phyloP scores from a whole-genome alignment of 2,888 invertebrate species.

The Craniophora ligustri region DNA sequence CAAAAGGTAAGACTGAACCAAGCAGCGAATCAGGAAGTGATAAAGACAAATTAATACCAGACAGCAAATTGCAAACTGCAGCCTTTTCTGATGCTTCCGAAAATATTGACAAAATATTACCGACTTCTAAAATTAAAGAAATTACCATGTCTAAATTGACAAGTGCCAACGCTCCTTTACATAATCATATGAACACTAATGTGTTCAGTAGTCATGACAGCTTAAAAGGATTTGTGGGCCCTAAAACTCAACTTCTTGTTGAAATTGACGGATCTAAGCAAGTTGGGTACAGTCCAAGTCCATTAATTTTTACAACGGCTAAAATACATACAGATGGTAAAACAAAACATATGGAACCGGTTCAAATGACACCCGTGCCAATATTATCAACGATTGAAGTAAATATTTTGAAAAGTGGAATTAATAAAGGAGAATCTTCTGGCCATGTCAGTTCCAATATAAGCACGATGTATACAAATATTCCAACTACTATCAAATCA shows the following conservation, averaged over 20 bases:
- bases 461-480: constrained; percentile 38
- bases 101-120: constrained; percentile 46
- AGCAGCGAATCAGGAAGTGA: constrained; percentile 62
- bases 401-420: constrained; percentile 59
- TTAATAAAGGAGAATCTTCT: constrained; percentile 47
- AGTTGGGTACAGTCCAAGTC: constrained; percentile 66
- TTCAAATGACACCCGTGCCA: constrained; percentile 78
- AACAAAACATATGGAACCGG: constrained; percentile 76
- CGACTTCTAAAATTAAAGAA: constrained; percentile 58
- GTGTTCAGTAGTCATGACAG: constrained; percentile 65
- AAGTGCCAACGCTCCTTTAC: constrained; percentile 52
- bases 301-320: constrained; percentile 84
- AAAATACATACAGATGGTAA: constrained; percentile 81
- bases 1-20: constrained; percentile 79
- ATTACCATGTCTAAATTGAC: constrained; percentile 52
- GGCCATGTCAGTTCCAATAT: constrained; percentile 46
- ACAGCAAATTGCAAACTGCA: constrained; percentile 54
- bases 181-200: constrained; percentile 79
- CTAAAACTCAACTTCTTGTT: constrained; percentile 74
- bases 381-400: constrained; percentile 80
- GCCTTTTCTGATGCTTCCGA: constrained; percentile 43
- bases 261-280: constrained; percentile 74
- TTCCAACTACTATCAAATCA: constrained; percentile 36
- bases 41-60: constrained; percentile 61
- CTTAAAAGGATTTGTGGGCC: constrained; percentile 52